Evolutionary conservation across 2,113 vertebrate species (phyloP).

Genomic region (Gobio gobio): DNA sequence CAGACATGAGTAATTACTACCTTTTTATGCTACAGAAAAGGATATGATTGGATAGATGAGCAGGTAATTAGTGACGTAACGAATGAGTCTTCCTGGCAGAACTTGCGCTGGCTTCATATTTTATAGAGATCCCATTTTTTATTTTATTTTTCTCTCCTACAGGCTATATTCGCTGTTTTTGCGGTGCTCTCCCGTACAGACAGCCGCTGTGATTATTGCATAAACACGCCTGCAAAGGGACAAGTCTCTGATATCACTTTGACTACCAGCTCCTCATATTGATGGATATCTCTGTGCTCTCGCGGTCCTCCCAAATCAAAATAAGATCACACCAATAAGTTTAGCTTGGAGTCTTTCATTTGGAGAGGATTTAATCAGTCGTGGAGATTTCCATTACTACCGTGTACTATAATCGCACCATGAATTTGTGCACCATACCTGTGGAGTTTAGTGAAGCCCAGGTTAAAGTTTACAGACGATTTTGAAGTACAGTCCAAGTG

Average conservation of each 20-base stretch:
- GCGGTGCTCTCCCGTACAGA: slow-evolving; percentile 52
- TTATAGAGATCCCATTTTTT: not conserved
- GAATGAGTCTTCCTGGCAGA: no score
- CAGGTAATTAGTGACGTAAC: no score
- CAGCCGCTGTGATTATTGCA: slow-evolving; percentile 20
- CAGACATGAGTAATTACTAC: no score
- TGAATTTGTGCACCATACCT: not conserved
- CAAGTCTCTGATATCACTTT: slow-evolving; percentile 15
- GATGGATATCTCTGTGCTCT: not conserved
- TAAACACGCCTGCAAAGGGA: not conserved
- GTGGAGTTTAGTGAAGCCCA: slow-evolving; percentile 8
- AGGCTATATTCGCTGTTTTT: slow-evolving; percentile 61
- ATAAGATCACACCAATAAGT: slow-evolving; percentile 19
- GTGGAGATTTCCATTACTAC: not conserved
- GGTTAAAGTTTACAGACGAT: not conserved
- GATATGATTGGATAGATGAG: no score
- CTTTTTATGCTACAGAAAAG: no score
- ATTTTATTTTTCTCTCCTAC: not conserved
- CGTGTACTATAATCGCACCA: not conserved
- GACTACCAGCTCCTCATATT: not conserved
- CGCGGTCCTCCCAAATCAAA: not conserved
- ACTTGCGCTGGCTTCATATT: no score
- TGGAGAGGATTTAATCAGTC: slow-evolving; percentile 9
- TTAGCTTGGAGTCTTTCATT: slow-evolving; percentile 28
- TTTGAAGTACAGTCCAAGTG: not conserved